Conservation (phyloP, 1,140 invertebrate genomes). For the Drosophila orosa region DNA sequence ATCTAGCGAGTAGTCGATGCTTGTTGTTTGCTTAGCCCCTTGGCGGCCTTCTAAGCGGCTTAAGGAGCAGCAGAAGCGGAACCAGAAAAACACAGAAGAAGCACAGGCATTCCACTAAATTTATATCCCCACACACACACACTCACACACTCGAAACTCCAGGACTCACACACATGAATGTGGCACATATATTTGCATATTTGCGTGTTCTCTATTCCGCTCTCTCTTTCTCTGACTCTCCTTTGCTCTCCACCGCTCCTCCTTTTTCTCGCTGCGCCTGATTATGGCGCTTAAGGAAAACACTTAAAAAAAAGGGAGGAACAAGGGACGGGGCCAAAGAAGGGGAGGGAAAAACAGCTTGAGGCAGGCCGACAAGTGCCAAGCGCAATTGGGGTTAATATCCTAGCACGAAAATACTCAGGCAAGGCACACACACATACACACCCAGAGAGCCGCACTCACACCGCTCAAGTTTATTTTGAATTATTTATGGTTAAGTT, state of each 20-base stretch:
- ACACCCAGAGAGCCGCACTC: constrained; percentile 31
- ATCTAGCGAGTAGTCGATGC: constrained; percentile 37
- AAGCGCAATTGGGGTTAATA: constrained; percentile 81
- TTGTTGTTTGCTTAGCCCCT: constrained; percentile 71
- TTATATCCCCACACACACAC: constrained; percentile 28
- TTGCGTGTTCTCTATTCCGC: constrained; percentile 74
- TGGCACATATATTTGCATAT: constrained; percentile 72
- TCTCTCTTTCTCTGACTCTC: constrained; percentile 30
- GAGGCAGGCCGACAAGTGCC: constrained; percentile 66
- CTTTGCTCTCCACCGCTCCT: neutral
- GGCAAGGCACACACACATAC: constrained; percentile 23
- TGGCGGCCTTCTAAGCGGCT: constrained; percentile 72
- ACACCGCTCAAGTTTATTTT: constrained; percentile 58
- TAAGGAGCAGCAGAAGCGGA: constrained; percentile 61
- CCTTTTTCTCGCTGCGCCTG: constrained; percentile 69
- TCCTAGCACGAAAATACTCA: constrained; percentile 74
- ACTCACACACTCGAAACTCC: constrained; percentile 27
- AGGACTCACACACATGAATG: constrained; percentile 43
- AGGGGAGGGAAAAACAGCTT: constrained; percentile 21
- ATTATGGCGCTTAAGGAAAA: constrained; percentile 82
- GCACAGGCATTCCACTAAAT: constrained; percentile 47
- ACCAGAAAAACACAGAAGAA: constrained; percentile 35
- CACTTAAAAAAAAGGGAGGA: constrained; percentile 67
- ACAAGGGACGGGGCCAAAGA: neutral
- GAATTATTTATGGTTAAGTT: constrained; percentile 82